Percentiles rank a stretch among this genome's conserved stretches.
Evolutionary conservation across 2,888 invertebrate species (phyloP).

Genomic region (Diplazon laetatorius): DNA sequence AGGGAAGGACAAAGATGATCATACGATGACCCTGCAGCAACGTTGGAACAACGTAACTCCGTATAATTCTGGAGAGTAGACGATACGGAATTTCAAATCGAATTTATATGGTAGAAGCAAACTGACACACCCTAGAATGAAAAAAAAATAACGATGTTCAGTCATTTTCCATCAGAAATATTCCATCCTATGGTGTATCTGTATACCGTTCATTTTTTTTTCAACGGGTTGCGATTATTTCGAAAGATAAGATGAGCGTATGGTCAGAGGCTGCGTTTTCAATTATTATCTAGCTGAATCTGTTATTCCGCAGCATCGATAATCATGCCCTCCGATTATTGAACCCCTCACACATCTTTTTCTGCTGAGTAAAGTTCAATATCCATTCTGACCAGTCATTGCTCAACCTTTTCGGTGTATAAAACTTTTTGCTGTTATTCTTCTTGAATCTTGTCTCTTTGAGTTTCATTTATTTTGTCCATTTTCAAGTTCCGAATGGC

Average conservation of each 20-base stretch:
- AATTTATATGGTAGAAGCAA: slow-evolving; percentile 34
- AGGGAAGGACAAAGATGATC: slow-evolving; percentile 25
- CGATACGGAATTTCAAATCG: slow-evolving; percentile 16
- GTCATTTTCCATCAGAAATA: neutral
- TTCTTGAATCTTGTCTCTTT: too few relatives aligned
- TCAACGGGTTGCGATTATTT: slow-evolving; percentile 65
- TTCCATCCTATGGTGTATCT: slow-evolving; percentile 13
- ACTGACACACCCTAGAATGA: slow-evolving; percentile 16
- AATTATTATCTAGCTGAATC: slow-evolving; percentile 63
- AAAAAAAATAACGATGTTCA: neutral
- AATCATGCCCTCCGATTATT: slow-evolving; percentile 63
- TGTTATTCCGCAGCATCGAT: slow-evolving; percentile 67
- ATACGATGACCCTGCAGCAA: slow-evolving; percentile 46
- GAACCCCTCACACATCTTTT: slow-evolving; percentile 19
- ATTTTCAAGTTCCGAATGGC: too few relatives aligned
- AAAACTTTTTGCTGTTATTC: slow-evolving; percentile 47
- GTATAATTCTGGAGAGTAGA: slow-evolving; percentile 47
- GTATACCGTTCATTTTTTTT: slow-evolving; percentile 50
- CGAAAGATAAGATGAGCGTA: slow-evolving; percentile 64
- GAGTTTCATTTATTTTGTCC: slow-evolving; percentile 10
- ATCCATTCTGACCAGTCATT: slow-evolving; percentile 63
- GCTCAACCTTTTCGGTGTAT: slow-evolving; percentile 33
- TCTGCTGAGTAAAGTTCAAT: slow-evolving; percentile 66
- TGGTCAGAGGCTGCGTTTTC: slow-evolving; percentile 66
- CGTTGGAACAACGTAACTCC: slow-evolving; percentile 31